A percentile compares a stretch with the other conserved stretches of the same genome.
Evolutionary conservation across 2,797 vertebrate species (phyloP).

Genomic region (Chelidonichthys spinosus): DNA sequence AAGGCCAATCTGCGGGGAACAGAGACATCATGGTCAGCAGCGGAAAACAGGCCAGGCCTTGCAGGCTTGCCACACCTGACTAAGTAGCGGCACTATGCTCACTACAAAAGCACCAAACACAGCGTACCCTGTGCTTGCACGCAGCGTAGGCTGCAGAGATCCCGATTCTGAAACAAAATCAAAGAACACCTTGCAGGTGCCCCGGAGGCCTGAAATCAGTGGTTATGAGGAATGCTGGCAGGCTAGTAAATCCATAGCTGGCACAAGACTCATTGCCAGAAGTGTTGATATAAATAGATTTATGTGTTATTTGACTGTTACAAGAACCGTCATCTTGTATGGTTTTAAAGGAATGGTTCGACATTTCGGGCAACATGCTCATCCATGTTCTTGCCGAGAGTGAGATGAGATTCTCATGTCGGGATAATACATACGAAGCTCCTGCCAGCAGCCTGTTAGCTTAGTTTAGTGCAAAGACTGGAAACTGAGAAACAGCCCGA

Average conservation of each 20-base stretch:
- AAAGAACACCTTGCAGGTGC: constrained; percentile 66
- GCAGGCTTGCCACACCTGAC: constrained; percentile 67
- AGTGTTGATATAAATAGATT: constrained; percentile 59
- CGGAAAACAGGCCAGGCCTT: constrained; percentile 74
- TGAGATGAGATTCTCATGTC: neutral
- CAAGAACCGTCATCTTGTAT: constrained; percentile 23
- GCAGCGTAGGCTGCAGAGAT: constrained; percentile 50
- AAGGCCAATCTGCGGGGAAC: constrained; percentile 91
- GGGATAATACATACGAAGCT: neutral
- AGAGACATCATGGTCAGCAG: constrained; percentile 86
- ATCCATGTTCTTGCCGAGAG: constrained; percentile 1
- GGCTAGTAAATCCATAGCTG: constrained; percentile 64
- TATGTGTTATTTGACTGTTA: constrained; percentile 42
- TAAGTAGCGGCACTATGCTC: constrained; percentile 59
- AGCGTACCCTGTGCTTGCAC: constrained; percentile 37
- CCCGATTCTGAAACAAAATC: constrained; percentile 61
- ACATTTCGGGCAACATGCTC: neutral
- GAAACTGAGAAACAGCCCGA: neutral
- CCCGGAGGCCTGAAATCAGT: constrained; percentile 64
- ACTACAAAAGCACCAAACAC: constrained; percentile 52
- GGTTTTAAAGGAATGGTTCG: neutral
- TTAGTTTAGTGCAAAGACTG: constrained; percentile 1
- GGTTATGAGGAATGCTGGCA: constrained; percentile 56
- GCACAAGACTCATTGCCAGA: constrained; percentile 37
- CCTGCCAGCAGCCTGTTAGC: neutral